These are phyloP conservation scores for Nicator chloris DNA, from an alignment of 2,113 vertebrate species.

Conservation along the genomic window DNA sequence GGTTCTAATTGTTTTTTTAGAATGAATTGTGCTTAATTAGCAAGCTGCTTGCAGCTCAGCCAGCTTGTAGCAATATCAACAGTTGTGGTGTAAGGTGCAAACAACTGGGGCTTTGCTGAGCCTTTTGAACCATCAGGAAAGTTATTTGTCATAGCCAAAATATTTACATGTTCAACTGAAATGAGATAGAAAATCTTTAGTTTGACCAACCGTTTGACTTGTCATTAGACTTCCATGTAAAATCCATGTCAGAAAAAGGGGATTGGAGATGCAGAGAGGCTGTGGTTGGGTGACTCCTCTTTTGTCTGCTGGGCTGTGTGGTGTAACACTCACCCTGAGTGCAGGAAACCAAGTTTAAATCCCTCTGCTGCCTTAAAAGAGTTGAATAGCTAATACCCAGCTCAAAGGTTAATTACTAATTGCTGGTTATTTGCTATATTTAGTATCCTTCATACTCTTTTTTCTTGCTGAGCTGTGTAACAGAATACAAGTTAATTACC, in stretches of 20 bases:
- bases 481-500: background rate
- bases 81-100: background rate
- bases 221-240: background rate
- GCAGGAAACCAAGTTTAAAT: background rate
- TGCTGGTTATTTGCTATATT: slow-evolving; percentile 28
- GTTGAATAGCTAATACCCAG: background rate
- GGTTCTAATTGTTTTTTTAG: slow-evolving; percentile 1
- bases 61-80: background rate
- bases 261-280: background rate
- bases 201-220: background rate
- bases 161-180: background rate
- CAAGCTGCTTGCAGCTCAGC: background rate
- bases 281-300: background rate
- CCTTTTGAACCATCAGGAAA: background rate
- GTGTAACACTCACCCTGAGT: background rate
- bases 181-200: background rate
- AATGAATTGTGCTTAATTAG: slow-evolving; percentile 6
- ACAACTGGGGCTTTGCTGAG: background rate
- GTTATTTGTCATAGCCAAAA: background rate
- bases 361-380: background rate
- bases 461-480: background rate
- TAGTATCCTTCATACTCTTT: background rate
- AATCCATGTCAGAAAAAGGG: background rate
- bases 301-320: background rate
- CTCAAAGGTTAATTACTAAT: slow-evolving; percentile 55